Conservation (phyloP, 2,113 vertebrate species). For the Oryzias curvinotus region DNA sequence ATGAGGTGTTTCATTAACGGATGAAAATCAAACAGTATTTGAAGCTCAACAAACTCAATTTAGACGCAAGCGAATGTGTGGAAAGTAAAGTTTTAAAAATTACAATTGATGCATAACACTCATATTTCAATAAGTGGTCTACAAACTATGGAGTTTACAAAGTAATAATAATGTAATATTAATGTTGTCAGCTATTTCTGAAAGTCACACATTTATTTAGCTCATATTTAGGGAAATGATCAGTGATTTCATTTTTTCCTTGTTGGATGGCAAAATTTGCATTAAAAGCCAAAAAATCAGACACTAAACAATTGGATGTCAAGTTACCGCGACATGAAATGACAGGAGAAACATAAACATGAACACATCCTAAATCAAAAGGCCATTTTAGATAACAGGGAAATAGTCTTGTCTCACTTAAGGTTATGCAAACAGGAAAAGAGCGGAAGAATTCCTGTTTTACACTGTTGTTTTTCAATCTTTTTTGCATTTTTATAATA, state of each 20-base stretch:
- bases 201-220: too few species aligned
- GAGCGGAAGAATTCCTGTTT: neutral
- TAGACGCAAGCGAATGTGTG: constrained; percentile 27
- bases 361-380: constrained; percentile 11
- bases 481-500: neutral
- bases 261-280: too few species aligned
- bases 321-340: constrained; percentile 12
- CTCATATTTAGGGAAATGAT: too few species aligned
- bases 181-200: too few species aligned
- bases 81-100: neutral
- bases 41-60: constrained; percentile 46
- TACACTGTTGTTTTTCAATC: constrained; percentile 5
- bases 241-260: too few species aligned
- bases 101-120: too few species aligned
- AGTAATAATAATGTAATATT: too few species aligned
- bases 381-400: constrained; percentile 12
- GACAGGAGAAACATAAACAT: constrained; percentile 21
- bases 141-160: too few species aligned
- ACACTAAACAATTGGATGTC: constrained; percentile 27
- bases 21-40: constrained; percentile 30
- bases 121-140: too few species aligned
- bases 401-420: constrained; percentile 20
- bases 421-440: constrained; percentile 15
- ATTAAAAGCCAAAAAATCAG: neutral
- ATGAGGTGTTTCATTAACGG: constrained; percentile 24